Evolutionary conservation across 2,797 vertebrate genomes (phyloP).

Genomic region (Hafferia zeledoni): DNA sequence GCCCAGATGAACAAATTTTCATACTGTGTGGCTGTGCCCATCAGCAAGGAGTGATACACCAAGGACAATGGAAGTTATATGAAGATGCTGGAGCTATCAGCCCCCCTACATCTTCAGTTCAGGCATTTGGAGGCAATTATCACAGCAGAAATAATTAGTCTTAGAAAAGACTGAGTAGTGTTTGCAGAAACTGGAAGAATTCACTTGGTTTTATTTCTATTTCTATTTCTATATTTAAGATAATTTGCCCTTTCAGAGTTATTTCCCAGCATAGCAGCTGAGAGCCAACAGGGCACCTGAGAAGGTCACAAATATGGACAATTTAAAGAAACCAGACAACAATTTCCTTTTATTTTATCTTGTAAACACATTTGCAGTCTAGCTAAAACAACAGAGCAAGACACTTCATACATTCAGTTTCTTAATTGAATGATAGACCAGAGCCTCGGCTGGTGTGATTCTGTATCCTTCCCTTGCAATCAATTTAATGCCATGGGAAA

Average conservation of each 20-base stretch:
- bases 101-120: neutral
- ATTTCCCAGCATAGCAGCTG: neutral
- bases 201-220: neutral
- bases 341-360: slow-evolving; percentile 20
- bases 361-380: neutral
- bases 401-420: neutral
- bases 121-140: neutral
- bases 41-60: neutral
- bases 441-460: neutral
- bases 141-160: neutral
- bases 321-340: neutral
- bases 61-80: neutral
- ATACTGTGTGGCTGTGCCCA: neutral
- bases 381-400: slow-evolving; percentile 3
- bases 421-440: neutral
- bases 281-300: neutral
- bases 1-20: neutral
- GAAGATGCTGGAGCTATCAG: neutral
- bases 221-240: neutral
- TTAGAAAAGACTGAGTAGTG: neutral
- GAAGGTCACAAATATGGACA: neutral
- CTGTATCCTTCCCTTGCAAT: neutral
- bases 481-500: neutral
- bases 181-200: neutral
- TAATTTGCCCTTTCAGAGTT: neutral